Evolutionary conservation across 1,140 invertebrate genomes (phyloP).

Genomic region (Neodiprion pinetum): DNA sequence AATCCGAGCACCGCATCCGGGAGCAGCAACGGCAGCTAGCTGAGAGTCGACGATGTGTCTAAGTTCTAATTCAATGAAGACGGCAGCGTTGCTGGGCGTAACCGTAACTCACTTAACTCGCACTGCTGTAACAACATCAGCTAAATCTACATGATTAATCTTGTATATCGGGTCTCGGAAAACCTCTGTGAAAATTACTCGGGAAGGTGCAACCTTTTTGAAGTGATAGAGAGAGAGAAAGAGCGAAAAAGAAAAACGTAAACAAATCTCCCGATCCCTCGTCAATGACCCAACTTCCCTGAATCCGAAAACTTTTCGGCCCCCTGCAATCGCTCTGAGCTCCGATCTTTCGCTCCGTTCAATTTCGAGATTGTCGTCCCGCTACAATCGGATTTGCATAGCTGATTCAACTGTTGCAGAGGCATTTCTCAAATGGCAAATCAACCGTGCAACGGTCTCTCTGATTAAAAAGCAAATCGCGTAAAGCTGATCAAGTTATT

Average conservation of each 20-base stretch:
- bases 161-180: neutral
- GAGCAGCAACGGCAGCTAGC: neutral
- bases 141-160: conserved; percentile 5
- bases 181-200: neutral
- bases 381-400: neutral
- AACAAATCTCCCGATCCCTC: too few relatives aligned
- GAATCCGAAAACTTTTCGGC: too few relatives aligned
- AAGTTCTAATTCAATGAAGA: conserved; percentile 15
- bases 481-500: too few relatives aligned
- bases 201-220: neutral
- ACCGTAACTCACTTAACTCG: conserved; percentile 11
- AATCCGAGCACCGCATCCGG: neutral
- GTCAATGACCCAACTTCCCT: too few relatives aligned
- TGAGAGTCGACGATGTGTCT: neutral
- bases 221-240: neutral
- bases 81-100: conserved; percentile 9
- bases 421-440: too few relatives aligned
- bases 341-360: neutral
- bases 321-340: neutral
- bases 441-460: too few relatives aligned
- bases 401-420: neutral
- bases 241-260: neutral
- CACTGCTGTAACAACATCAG: conserved; percentile 12
- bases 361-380: neutral
- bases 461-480: too few relatives aligned